Conservation (phyloP, 92 coral and sea anemone genomes). For the Phymanthus crucifer region DNA sequence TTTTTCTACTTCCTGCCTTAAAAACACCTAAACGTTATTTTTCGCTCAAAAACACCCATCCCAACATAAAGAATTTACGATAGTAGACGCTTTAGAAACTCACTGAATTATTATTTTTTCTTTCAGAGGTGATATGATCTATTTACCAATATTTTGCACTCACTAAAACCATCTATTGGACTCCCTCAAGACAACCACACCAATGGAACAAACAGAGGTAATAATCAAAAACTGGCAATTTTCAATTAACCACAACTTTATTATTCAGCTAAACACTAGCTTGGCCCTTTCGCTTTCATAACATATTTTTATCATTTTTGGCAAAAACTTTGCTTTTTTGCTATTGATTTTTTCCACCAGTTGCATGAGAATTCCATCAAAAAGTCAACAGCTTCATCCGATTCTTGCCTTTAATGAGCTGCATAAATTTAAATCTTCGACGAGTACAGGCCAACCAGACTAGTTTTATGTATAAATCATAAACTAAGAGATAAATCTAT, state of each 20-base stretch:
- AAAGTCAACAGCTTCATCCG: too few species aligned
- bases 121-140: neutral
- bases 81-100: too few species aligned
- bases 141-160: neutral
- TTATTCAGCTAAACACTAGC: neutral
- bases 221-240: neutral
- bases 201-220: slow-evolving; percentile 5
- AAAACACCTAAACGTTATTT: too few species aligned
- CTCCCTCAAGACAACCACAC: neutral
- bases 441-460: neutral
- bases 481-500: neutral
- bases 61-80: too few species aligned
- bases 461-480: neutral
- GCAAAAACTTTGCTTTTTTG: neutral
- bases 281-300: neutral
- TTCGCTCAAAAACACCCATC: too few species aligned
- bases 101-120: too few species aligned
- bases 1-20: neutral
- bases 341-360: neutral
- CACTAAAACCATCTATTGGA: neutral
- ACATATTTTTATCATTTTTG: neutral
- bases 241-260: neutral
- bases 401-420: neutral
- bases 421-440: neutral
- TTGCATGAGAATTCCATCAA: neutral